Conservation (phyloP, 1,140 invertebrate genomes). For the Bombus terrestris region DNA sequence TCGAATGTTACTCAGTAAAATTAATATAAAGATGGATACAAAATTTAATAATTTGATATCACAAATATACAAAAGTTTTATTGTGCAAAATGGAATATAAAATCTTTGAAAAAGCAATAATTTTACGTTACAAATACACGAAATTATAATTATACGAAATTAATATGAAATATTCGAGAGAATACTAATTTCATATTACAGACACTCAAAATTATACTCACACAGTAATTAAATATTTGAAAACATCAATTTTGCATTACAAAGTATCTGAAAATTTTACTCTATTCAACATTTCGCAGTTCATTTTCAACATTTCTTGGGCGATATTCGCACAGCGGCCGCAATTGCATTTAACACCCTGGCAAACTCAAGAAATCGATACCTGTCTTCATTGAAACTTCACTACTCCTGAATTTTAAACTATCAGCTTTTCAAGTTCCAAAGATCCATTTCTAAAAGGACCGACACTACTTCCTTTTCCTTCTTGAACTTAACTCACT, state of each 20-base stretch:
- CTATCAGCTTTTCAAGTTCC: no score
- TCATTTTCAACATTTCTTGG: not conserved
- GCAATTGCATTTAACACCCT: not conserved
- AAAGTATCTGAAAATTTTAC: not conserved
- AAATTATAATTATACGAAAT: not conserved
- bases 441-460: not conserved
- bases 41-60: no score
- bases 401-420: not conserved
- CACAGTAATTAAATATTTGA: no score
- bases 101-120: no score
- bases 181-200: not conserved
- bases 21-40: no score
- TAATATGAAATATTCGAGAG: not conserved
- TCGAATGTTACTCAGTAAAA: no score
- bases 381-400: not conserved
- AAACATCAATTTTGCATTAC: no score
- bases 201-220: no score
- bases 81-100: no score
- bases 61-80: no score
- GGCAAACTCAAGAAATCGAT: not conserved
- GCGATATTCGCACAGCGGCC: not conserved
- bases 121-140: not conserved
- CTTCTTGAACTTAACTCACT: not conserved
- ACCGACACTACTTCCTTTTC: not conserved
- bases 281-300: not conserved